phyloP scores from a whole-genome alignment of 1,140 invertebrate species.

The Neodiprion pinetum region DNA sequence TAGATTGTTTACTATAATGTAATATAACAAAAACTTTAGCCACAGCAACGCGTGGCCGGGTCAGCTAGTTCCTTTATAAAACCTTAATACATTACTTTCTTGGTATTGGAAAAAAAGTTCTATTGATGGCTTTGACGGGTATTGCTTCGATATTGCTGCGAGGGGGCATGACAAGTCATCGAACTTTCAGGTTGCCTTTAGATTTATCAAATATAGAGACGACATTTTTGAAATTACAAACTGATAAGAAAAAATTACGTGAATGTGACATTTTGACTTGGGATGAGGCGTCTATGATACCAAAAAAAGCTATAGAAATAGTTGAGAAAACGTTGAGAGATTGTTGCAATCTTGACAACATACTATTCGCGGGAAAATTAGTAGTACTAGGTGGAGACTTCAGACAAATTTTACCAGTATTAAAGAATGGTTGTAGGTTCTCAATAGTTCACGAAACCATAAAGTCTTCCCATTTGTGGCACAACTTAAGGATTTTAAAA shows the following conservation, averaged over 20 bases:
- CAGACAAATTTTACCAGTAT: background rate
- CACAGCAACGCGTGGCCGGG: no score
- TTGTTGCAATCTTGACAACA: background rate
- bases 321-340: background rate
- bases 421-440: background rate
- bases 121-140: slow-evolving; percentile 38
- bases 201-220: slow-evolving; percentile 17
- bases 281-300: slow-evolving; percentile 22
- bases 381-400: background rate
- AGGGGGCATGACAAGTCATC: slow-evolving; percentile 38
- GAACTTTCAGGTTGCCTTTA: slow-evolving; percentile 36
- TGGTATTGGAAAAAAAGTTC: slow-evolving; percentile 9
- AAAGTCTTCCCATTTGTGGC: background rate
- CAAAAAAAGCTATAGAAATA: slow-evolving; percentile 21
- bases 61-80: slow-evolving; percentile 38
- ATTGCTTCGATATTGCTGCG: slow-evolving; percentile 41
- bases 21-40: no score
- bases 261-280: background rate
- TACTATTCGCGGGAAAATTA: background rate
- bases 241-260: slow-evolving; percentile 6
- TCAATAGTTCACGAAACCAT: background rate
- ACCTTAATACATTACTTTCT: slow-evolving; percentile 25
- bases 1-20: no score
- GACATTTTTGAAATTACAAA: slow-evolving; percentile 15
- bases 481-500: background rate